A percentile compares a stretch with the other conserved stretches of the same genome.
Conservation (phyloP, 2,113 vertebrate genomes). For the Nibea coibor region DNA sequence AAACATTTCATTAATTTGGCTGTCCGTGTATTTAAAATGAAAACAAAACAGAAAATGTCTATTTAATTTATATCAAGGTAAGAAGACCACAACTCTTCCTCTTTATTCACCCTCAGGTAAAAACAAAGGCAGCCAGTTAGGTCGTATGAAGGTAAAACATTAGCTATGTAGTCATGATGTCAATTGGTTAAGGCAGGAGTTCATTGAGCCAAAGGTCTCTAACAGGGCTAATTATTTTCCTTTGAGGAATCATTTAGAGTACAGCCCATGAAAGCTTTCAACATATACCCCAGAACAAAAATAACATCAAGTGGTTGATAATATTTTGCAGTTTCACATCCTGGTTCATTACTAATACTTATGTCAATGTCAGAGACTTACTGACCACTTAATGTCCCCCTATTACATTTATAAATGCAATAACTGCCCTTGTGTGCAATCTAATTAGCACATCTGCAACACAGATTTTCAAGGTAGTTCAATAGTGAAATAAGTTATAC, state of each 20-base stretch:
- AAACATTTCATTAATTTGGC: constrained; percentile 70
- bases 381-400: constrained; percentile 55
- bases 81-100: constrained; percentile 29
- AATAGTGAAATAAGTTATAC: background rate
- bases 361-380: constrained; percentile 66
- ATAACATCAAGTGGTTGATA: constrained; percentile 41
- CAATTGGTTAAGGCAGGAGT: constrained; percentile 49
- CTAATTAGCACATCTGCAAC: constrained; percentile 30
- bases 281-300: constrained; percentile 41
- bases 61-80: constrained; percentile 68
- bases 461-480: constrained; percentile 14
- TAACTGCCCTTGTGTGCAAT: constrained; percentile 36
- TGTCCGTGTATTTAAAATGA: constrained; percentile 49
- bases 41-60: constrained; percentile 62
- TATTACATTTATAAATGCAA: constrained; percentile 46
- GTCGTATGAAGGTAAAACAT: constrained; percentile 51
- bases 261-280: constrained; percentile 28
- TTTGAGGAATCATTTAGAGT: constrained; percentile 57
- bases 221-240: constrained; percentile 68
- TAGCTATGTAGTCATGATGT: constrained; percentile 53
- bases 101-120: constrained; percentile 64
- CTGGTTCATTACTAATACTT: constrained; percentile 57
- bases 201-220: constrained; percentile 63
- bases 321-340: constrained; percentile 47
- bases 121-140: constrained; percentile 41